Evolutionary conservation across 1,140 invertebrate species (phyloP), one percentile per base, ranked within the genome.

Genomic region (Monochamus saltuarius): DNA sequence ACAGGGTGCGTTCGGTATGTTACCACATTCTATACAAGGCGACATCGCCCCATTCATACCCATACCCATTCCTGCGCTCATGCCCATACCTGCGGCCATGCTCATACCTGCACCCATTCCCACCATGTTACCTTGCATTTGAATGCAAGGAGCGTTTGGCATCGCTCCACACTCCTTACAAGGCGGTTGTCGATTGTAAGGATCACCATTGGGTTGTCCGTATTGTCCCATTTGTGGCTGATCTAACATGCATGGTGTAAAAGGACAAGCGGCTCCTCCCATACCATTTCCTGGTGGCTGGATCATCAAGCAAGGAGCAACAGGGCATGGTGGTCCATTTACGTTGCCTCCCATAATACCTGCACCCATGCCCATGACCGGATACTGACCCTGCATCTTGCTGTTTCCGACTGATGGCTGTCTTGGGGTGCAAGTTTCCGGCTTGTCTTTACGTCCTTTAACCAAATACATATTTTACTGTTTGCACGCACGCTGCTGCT

Each of bases 101-200:
- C 49, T 29, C 34, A 51, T 51, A 22, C 46, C 46, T 19, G 43
- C 14, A 3, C 11, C 34, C 35, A 51, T 51, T 36, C 16, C 16
- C 22, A 29, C 6, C 2, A 3, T 29, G 2, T 6, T 29, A 29
- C 22, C 22, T 29, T 29, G 22, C 22, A 29, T 29, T 6, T 29
- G 57, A 14, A 64, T 29, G 34, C 59, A 64, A 6, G 62, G 58
- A 0, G 62, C 51, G 38, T 62, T 54, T 11, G 59, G 54, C 10
- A 59, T 38, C 11, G 40, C 49, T 8, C 68, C 62, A 46, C 68
- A 73, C 57, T 73, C 70, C 42, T 69, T 68, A 55, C 68, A 73
- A 39, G 70, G 70, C 0, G 56, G 49, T 7, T 11, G 35, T 29
- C 22, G 22, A 29, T 29, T 6, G 2, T 6, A 3, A 29, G 22